Evolutionary conservation across 1,140 invertebrate genomes (phyloP).

Genomic region (Halictus rubicundus): DNA sequence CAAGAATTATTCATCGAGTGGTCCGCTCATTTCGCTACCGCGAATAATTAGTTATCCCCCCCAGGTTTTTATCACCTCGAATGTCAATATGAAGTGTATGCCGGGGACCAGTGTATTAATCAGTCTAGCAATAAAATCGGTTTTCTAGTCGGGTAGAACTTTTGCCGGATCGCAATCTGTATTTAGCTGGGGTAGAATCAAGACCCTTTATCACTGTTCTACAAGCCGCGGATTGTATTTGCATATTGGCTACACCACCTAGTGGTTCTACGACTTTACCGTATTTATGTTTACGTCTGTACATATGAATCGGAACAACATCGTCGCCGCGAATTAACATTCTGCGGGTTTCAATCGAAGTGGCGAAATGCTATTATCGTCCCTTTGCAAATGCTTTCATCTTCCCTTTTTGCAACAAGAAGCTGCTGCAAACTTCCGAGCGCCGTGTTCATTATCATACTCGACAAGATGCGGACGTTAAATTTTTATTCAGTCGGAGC

Average conservation of each 20-base stretch:
- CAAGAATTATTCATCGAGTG: not conserved
- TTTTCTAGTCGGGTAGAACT: not conserved
- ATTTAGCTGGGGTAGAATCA: not conserved
- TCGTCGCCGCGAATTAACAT: no score
- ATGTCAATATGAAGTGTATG: not conserved
- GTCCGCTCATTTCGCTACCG: not conserved
- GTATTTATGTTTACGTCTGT: no score
- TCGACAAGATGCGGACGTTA: no score
- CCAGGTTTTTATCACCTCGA: not conserved
- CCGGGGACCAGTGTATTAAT: not conserved
- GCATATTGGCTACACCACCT: not conserved
- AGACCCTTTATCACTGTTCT: not conserved
- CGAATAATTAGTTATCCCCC: not conserved
- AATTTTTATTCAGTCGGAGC: no score
- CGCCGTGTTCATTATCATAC: no score
- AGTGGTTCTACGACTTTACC: not conserved
- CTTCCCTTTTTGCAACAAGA: no score
- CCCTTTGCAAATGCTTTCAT: no score
- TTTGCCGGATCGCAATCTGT: not conserved
- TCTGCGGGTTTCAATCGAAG: no score
- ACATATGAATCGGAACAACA: no score
- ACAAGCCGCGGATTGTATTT: not conserved
- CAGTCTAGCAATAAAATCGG: not conserved
- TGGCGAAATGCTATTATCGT: no score
- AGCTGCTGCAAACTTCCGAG: no score